phyloP scores from a whole-genome alignment of 2,888 invertebrate genomes.

The Ophioninae sp. region DNA sequence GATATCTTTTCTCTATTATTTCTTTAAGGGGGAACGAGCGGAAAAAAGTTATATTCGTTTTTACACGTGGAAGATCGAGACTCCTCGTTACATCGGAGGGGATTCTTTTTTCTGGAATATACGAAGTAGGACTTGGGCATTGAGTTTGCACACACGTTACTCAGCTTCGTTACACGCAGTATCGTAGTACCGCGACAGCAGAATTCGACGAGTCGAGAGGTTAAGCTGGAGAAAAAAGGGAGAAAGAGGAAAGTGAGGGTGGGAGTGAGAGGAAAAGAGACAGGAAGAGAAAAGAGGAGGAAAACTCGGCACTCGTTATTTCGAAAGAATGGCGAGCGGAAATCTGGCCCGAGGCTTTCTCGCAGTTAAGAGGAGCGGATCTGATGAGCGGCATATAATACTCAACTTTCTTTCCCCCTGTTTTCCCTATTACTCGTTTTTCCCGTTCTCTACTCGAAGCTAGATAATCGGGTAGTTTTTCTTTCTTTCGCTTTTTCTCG shows the following conservation, averaged over 20 bases:
- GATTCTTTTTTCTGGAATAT: background rate
- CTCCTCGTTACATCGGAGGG: constrained; percentile 19
- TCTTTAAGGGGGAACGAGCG: background rate
- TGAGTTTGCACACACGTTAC: background rate
- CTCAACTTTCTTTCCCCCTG: constrained; percentile 23
- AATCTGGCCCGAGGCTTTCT: constrained; percentile 31
- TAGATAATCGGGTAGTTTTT: constrained; percentile 44
- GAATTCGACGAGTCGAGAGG: constrained; percentile 5
- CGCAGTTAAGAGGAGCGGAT: constrained; percentile 29
- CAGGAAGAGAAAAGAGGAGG: background rate
- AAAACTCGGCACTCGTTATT: constrained; percentile 43
- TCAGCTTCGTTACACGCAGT: constrained; percentile 17
- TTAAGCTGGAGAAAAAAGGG: background rate
- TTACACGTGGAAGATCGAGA: background rate
- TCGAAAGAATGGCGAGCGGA: constrained; percentile 43
- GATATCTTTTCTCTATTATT: background rate
- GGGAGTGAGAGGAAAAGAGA: background rate
- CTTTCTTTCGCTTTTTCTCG: constrained; percentile 11
- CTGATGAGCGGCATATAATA: constrained; percentile 35
- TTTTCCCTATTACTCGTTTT: constrained; percentile 23
- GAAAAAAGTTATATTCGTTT: background rate
- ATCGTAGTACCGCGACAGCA: constrained; percentile 17
- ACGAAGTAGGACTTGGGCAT: constrained; percentile 13
- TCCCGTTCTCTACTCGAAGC: constrained; percentile 5
- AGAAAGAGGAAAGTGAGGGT: background rate